These are phyloP conservation scores for Rhinolophus sinicus DNA, from an alignment of 2,113 vertebrate species.

Conservation along the genomic window DNA sequence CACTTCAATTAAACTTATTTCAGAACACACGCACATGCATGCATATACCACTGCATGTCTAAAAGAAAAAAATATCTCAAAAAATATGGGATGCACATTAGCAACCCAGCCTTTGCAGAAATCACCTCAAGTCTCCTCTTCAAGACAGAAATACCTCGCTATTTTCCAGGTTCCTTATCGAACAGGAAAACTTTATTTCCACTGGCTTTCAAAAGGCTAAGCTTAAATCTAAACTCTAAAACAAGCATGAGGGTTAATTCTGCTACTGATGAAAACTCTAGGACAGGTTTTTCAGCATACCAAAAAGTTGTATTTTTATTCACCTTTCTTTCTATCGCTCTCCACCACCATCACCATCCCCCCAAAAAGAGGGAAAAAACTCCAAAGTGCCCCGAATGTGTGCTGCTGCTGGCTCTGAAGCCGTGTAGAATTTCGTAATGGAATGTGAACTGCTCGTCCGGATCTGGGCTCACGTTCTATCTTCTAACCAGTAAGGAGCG, in stretches of 20 bases:
- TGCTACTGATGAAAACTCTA: slow-evolving; percentile 29
- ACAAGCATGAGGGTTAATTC: background rate
- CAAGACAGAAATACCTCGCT: slow-evolving; percentile 61
- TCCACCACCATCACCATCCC: background rate
- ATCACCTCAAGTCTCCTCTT: background rate
- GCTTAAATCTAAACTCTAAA: slow-evolving; percentile 16
- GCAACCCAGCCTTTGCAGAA: slow-evolving; percentile 27
- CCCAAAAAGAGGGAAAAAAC: slow-evolving; percentile 14
- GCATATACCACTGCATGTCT: slow-evolving; percentile 6
- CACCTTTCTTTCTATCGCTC: background rate
- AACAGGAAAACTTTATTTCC: slow-evolving; percentile 50
- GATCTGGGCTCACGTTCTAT: slow-evolving; percentile 87
- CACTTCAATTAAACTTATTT: slow-evolving; percentile 33
- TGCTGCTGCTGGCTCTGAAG: slow-evolving; percentile 86
- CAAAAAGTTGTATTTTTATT: background rate
- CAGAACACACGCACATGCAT: background rate
- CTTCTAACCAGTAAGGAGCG: slow-evolving; percentile 82
- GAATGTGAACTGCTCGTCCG: slow-evolving; percentile 93
- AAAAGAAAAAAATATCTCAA: background rate
- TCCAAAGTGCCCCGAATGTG: slow-evolving; percentile 72
- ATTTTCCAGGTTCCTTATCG: slow-evolving; percentile 44
- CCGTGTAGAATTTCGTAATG: slow-evolving; percentile 94
- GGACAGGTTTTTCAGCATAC: slow-evolving; percentile 39
- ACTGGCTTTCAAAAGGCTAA: background rate
- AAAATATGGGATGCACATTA: background rate